Percentiles rank a stretch among this genome's conserved stretches.
These are phyloP conservation scores for Neostethus bicornis DNA, from an alignment of 2,797 vertebrate genomes.

Conservation along the genomic window DNA sequence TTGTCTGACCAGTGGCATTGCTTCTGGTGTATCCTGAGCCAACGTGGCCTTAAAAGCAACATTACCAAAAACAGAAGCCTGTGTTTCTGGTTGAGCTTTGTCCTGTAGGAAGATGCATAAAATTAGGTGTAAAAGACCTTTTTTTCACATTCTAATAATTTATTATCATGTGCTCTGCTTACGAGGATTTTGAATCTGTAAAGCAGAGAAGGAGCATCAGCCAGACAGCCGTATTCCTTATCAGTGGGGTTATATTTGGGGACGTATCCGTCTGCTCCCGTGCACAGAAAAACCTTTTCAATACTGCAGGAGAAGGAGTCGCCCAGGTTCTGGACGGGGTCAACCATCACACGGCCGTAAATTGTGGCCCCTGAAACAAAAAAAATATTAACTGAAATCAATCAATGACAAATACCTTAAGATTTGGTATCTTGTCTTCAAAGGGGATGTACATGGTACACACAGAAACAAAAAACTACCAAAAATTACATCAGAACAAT, in stretches of 20 bases:
- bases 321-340: constrained; percentile 84
- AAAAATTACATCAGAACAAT: no score
- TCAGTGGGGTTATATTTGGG: constrained; percentile 84
- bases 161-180: no score
- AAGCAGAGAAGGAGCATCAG: constrained; percentile 80
- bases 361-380: constrained; percentile 75
- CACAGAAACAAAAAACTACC: no score
- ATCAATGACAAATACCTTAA: no score
- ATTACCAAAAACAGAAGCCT: constrained; percentile 77
- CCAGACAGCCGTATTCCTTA: constrained; percentile 81
- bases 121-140: constrained; percentile 11
- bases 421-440: no score
- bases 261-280: constrained; percentile 81
- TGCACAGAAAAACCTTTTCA: constrained; percentile 86
- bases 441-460: no score
- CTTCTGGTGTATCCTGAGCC: constrained; percentile 77
- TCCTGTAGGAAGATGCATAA: constrained; percentile 71
- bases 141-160: no score
- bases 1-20: constrained; percentile 74
- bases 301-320: constrained; percentile 84
- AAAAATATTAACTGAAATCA: no score
- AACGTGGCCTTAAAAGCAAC: constrained; percentile 78
- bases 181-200: constrained; percentile 86
- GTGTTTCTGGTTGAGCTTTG: constrained; percentile 86
- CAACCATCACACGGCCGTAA: constrained; percentile 82